Percentiles rank a stretch among this genome's conserved stretches.
Evolutionary conservation across 2,113 vertebrate genomes (phyloP).

Genomic region (Antigone vipio): DNA sequence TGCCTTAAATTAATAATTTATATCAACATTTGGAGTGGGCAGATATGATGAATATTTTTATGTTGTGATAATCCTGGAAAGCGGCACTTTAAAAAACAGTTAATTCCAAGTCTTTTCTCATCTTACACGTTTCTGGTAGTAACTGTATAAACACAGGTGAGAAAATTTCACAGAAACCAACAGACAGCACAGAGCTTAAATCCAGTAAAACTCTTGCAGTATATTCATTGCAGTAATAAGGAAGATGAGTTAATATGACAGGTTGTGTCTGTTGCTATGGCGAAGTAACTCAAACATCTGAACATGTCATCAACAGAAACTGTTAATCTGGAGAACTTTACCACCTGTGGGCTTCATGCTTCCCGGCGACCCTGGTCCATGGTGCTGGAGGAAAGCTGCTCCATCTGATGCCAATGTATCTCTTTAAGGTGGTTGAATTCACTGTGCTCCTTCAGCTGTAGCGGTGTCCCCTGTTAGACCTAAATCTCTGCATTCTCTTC

Average conservation of each 20-base stretch:
- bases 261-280: conserved; percentile 11
- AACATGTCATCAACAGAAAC: background rate
- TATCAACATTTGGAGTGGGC: conserved; percentile 43
- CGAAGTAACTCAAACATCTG: background rate
- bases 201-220: background rate
- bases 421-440: background rate
- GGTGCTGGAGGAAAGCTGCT: background rate
- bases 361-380: background rate
- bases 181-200: background rate
- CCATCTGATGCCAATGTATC: background rate
- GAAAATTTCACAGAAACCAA: background rate
- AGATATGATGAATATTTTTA: conserved; percentile 55
- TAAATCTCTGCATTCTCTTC: background rate
- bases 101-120: background rate
- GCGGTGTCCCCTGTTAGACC: fast-evolving
- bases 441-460: background rate
- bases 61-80: background rate
- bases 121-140: conserved; percentile 3
- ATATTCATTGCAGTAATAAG: background rate
- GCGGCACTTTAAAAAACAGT: background rate
- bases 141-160: conserved; percentile 23
- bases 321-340: background rate
- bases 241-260: background rate
- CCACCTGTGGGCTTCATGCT: background rate
- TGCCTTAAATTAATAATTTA: conserved; percentile 61